Evolutionary conservation across 2,113 vertebrate genomes (phyloP), one percentile per base, ranked within the genome.

Genomic region (Dicerorhinus sumatrensis): DNA sequence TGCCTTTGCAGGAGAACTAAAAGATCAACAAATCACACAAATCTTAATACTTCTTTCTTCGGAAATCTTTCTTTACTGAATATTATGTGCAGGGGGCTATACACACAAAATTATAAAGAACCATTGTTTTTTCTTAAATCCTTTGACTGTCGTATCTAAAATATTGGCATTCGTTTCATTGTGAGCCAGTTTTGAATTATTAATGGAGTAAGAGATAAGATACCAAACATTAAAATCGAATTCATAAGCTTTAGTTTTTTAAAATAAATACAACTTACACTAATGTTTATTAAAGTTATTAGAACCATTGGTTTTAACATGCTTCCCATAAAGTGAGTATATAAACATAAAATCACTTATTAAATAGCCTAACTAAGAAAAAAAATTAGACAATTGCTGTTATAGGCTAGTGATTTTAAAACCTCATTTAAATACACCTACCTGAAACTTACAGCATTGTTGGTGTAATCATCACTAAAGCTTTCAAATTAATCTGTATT

Each of bases 181-280:
- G 11, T 94, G 23, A 95, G 60, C 62, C 56, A 76, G 25, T 91
- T 96, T 94, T 77, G n/a, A 91, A 73, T 77, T 96, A 79, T 80
- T 56, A 85, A 79, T 86, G 48, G 2, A 9, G 31, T 89, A 91
- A 18, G 31, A 83, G 12, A 89, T 72, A 77, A 58, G 23, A 84
- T 82, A 62, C 7, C 86, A 73, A 84, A 88, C 27, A 86, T 92
- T 95, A 87, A 96, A 91, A 82, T 80, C 72, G 2, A 89, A 80
- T 84, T 92, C 5, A 31, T 62, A 72, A n/a, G 6, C 51, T 93
- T 58, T 88, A 83, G 29, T 96, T 84, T 33, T 81, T 77, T 82
- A 63, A 90, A 77, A 90, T 73, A 97, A 72, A 88, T 96, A 79
- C 56, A 83, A 70, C 31, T 89, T 91, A 48, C 0, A 63, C 10